These are phyloP conservation scores for Colistium nudipinnis DNA, from an alignment of 2,113 vertebrate genomes.

Conservation along the genomic window DNA sequence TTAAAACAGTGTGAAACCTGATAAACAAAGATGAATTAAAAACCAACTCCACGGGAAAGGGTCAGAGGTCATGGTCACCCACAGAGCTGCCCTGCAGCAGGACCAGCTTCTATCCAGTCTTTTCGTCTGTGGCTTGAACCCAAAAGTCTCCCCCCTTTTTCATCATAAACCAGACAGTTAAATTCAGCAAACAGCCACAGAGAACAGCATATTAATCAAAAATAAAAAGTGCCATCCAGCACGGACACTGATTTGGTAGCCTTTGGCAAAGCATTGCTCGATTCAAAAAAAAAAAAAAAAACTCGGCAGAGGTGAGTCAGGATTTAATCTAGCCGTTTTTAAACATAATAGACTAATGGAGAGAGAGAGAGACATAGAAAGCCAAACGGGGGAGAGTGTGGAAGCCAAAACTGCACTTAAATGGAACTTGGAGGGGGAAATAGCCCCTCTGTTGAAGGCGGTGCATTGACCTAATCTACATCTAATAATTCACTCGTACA, in stretches of 20 bases:
- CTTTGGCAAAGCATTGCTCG: slow-evolving; percentile 27
- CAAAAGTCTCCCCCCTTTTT: neutral
- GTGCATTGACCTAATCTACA: neutral
- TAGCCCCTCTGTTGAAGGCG: neutral
- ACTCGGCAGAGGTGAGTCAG: slow-evolving; percentile 37
- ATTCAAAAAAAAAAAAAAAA: too few species aligned
- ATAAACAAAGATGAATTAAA: slow-evolving; percentile 12
- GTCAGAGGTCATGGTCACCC: slow-evolving; percentile 18
- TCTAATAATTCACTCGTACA: neutral
- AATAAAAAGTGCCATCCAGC: neutral
- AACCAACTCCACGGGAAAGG: neutral
- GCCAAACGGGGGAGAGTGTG: neutral
- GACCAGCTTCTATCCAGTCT: neutral
- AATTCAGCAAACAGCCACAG: neutral
- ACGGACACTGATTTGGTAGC: neutral
- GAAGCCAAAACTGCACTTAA: slow-evolving; percentile 27
- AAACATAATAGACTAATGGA: slow-evolving; percentile 26
- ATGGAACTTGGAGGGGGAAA: neutral
- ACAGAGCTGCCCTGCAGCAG: slow-evolving; percentile 1
- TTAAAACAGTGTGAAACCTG: too few species aligned
- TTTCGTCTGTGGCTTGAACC: slow-evolving; percentile 6
- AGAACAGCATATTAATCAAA: neutral
- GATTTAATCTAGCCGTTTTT: slow-evolving; percentile 35
- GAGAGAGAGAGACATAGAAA: neutral
- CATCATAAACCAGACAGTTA: neutral